Evolutionary conservation across 2,888 invertebrate genomes (phyloP), one percentile per base, ranked within the genome.

Genomic region (Chrysolina oricalcia): DNA sequence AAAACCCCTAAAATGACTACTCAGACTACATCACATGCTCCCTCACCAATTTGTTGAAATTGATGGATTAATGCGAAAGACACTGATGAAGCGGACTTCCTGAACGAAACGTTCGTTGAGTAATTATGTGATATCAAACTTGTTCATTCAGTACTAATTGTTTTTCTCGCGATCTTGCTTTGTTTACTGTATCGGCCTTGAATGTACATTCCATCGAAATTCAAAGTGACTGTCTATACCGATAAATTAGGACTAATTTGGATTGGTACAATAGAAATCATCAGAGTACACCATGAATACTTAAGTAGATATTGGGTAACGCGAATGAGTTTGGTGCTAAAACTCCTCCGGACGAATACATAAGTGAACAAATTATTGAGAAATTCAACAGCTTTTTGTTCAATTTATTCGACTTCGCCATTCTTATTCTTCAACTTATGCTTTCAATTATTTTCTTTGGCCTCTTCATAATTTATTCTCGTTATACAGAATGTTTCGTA

Each of bases 181-280:
- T 59, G 59, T 27, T 59, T n/a, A 59, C 23, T 9, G 8, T n/a
- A n/a, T 35, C 27, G 59, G n/a, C 23, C 59, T 59, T 59, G 59
- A n/a, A 10, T 35, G 35, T 35, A n/a, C 19, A 17, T 59, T 35
- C n/a, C 59, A 59, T 59, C 59, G 35, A 59, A 35, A 59, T 59
- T 27, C 35, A 59, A 59, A 23, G 35, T 27, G 59, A 59, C 59
- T 27, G n/a, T 10, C 15, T 27, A 2, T 59, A 59, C 15, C 59
- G n/a, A 59, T 35, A 35, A 59, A 59, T 59, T 59, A 27, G 17
- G 35, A 59, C 59, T 59, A 59, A 59, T 59, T 59, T 59, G 59
- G 59, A 23, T 59, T 59, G 9, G 35, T 59, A 27, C 35, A 59
- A 35, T 59, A 35, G 59, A 59, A 59, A 59, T 59, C 59, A 11